A percentile compares a stretch with the other conserved stretches of the same genome.
Evolutionary conservation across 2,888 invertebrate genomes (phyloP).

Genomic region (Diadegma fenestrale): DNA sequence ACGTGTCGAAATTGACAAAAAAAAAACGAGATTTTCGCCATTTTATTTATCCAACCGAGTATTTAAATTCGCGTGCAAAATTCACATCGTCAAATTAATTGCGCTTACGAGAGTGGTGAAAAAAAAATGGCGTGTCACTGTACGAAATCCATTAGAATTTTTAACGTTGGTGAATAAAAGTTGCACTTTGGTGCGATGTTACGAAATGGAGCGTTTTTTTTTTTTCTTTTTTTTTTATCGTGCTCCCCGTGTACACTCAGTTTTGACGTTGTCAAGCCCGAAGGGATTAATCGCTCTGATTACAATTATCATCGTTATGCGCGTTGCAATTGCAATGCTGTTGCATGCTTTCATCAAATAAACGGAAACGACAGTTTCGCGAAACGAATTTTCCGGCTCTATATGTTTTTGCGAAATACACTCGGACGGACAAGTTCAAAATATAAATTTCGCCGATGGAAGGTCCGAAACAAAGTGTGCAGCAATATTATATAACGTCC

Average conservation of each 20-base stretch:
- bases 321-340: not conserved
- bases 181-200: not conserved
- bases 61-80: not conserved
- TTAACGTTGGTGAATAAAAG: not conserved
- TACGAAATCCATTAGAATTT: slow-evolving; percentile 8
- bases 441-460: slow-evolving; percentile 34
- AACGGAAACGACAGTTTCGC: not conserved
- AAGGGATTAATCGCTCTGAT: slow-evolving; percentile 47
- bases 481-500: not conserved
- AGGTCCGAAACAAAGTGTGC: slow-evolving; percentile 20
- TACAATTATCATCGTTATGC: slow-evolving; percentile 49
- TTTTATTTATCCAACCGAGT: not conserved
- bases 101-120: not conserved
- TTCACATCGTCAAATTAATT: slow-evolving; percentile 6
- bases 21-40: not conserved
- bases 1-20: not conserved
- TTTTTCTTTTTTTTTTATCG: not conserved
- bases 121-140: not conserved
- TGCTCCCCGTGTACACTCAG: not conserved
- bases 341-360: not conserved
- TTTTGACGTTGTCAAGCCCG: slow-evolving; percentile 27
- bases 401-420: not conserved
- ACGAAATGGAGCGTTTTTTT: not conserved
- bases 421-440: not conserved
- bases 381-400: not conserved